Conservation (phyloP, 2,113 vertebrate genomes). For the Willisornis vidua region DNA sequence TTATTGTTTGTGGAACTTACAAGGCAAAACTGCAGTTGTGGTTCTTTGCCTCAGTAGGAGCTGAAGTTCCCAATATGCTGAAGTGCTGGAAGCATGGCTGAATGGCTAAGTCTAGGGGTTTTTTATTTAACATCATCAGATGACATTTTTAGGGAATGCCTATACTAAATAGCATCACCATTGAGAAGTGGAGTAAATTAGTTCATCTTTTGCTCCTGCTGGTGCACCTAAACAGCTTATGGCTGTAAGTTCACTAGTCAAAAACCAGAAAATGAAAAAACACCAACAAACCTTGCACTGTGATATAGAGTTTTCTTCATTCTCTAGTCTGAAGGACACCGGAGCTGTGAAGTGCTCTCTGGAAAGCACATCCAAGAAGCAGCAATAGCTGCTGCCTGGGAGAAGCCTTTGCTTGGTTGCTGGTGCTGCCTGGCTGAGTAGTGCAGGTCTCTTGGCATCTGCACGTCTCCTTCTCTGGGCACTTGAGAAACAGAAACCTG, state of each 20-base stretch:
- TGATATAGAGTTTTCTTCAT: background rate
- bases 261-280: background rate
- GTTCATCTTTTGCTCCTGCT: background rate
- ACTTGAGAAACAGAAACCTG: background rate
- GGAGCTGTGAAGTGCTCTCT: background rate
- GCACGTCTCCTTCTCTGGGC: fast-evolving
- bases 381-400: background rate
- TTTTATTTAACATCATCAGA: background rate
- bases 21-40: background rate
- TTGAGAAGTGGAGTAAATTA: background rate
- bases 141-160: background rate
- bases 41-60: background rate
- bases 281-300: background rate
- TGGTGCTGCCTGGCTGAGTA: background rate
- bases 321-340: background rate
- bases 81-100: background rate
- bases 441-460: background rate
- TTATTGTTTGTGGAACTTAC: background rate
- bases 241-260: background rate
- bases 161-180: background rate
- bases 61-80: background rate
- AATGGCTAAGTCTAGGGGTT: background rate
- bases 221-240: background rate
- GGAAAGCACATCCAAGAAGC: background rate
- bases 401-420: background rate